A percentile compares a stretch with the other conserved stretches of the same genome.
phyloP scores from a whole-genome alignment of 2,113 vertebrate species.

The Lota lota region DNA sequence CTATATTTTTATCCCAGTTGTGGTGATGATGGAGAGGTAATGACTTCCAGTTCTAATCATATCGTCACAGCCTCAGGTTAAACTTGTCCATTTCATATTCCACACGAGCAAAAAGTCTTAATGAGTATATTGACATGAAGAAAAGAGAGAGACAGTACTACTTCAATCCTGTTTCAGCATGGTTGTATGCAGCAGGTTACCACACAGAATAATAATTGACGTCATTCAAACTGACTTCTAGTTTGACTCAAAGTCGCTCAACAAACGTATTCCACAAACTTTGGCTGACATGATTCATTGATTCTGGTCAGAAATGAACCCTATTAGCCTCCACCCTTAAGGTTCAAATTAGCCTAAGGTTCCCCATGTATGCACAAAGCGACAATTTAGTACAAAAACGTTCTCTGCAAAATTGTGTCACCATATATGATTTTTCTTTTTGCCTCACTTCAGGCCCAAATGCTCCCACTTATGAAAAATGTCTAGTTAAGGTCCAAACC shows the following conservation, averaged over 20 bases:
- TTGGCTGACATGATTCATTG: constrained; percentile 22
- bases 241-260: constrained; percentile 15
- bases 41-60: constrained; percentile 64
- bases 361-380: constrained; percentile 32
- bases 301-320: constrained; percentile 47
- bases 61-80: constrained; percentile 58
- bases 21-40: constrained; percentile 51
- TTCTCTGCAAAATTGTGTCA: constrained; percentile 55
- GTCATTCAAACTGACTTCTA: constrained; percentile 26
- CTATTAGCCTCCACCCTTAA: constrained; percentile 57
- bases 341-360: no score
- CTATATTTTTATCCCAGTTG: constrained; percentile 64
- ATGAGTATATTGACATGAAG: not conserved
- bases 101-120: constrained; percentile 41
- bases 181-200: constrained; percentile 33
- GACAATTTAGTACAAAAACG: constrained; percentile 52
- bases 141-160: no score
- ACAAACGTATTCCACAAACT: constrained; percentile 13
- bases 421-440: constrained; percentile 26
- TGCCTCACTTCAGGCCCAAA: constrained; percentile 47
- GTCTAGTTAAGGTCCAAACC: constrained; percentile 62
- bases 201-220: constrained; percentile 8
- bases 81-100: constrained; percentile 46
- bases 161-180: constrained; percentile 23
- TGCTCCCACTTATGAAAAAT: constrained; percentile 70